Evolutionary conservation across 2,888 invertebrate genomes (phyloP).

Genomic region (Athripsodes cinereus): DNA sequence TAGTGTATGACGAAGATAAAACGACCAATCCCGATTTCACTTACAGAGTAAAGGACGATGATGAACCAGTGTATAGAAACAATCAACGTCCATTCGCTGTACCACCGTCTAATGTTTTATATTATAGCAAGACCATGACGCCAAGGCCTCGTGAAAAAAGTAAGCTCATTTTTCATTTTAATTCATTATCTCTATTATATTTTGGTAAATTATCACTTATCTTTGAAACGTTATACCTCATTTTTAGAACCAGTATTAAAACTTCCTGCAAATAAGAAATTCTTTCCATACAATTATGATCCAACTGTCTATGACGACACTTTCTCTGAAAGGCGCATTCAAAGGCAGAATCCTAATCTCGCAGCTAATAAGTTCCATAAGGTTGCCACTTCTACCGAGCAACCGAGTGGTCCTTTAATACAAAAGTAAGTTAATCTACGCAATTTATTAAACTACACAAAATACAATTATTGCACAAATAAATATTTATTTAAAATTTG

Average conservation of each 20-base stretch:
- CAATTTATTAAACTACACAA: not conserved
- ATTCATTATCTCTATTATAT: not conserved
- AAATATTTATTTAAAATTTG: not conserved
- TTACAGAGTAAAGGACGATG: conserved; percentile 2
- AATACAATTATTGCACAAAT: not conserved
- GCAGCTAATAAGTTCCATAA: conserved; percentile 35
- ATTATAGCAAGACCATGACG: conserved; percentile 5
- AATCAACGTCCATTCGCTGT: conserved; percentile 16
- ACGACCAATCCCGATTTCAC: conserved; percentile 12
- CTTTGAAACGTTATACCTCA: too few species aligned
- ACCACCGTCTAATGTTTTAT: conserved; percentile 10
- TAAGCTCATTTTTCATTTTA: not conserved
- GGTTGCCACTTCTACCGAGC: conserved; percentile 12
- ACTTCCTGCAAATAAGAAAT: not conserved
- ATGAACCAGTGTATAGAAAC: conserved; percentile 3
- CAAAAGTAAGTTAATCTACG: conserved; percentile 10
- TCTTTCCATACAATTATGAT: not conserved
- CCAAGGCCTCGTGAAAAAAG: not conserved
- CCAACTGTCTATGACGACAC: conserved; percentile 15
- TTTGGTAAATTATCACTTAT: not conserved
- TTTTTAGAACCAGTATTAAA: not conserved
- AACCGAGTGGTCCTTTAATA: not conserved
- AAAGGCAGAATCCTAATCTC: conserved; percentile 42
- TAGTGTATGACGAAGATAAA: not conserved
- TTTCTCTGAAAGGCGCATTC: conserved; percentile 35